Evolutionary conservation across 1,140 invertebrate species (phyloP), one percentile per base, ranked within the genome.

Genomic region (Laupala kohalensis): DNA sequence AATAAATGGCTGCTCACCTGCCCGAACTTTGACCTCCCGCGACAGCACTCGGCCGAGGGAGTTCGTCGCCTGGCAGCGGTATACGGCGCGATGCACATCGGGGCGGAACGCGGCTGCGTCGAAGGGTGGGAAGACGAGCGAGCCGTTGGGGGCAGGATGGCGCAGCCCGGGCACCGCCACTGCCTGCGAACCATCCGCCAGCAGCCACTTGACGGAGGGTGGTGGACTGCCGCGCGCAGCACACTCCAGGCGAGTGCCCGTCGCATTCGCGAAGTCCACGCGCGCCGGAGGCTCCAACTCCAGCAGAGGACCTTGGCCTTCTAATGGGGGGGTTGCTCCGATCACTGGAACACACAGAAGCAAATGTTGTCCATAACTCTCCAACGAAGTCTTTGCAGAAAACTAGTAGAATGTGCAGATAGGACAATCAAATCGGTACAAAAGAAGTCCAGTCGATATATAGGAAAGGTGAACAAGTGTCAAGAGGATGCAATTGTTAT

Each of bases 21-120:
- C 86, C 79, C 84, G 84, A 26, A 91, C 83, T 29, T 86, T 82
- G 79, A 90, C 86, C 75, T 89, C 87, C 70, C 89, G 80, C 74
- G 89, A 72, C 4, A 73, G 70, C 5, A 70, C 74, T 2, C 69
- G 25, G 1, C 74, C 84, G 4, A 80, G 76, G 5, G 72, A 73
- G 74, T 84, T 84, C 23, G 76, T 75, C 13, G 82, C 83, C 5
- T 80, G 74, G 75, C 83, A 85, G 37, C 81, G 77, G 76, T 85
- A 85, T 2, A 76, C 76, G 66, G 80, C 77, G 12, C 79, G 79
- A 75, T 85, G 84, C 6, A 85, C 78, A 70, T 81, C 78, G 5
- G 82, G 79, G n/a, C 78, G 73, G 73, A 82, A 84, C 62, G 78
- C 75, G 63, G 79, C 77, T 3, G 78, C 78, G 15, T 77, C 75